Evolutionary conservation across 2,113 vertebrate species (phyloP).

Genomic region (Oncorhynchus masou): DNA sequence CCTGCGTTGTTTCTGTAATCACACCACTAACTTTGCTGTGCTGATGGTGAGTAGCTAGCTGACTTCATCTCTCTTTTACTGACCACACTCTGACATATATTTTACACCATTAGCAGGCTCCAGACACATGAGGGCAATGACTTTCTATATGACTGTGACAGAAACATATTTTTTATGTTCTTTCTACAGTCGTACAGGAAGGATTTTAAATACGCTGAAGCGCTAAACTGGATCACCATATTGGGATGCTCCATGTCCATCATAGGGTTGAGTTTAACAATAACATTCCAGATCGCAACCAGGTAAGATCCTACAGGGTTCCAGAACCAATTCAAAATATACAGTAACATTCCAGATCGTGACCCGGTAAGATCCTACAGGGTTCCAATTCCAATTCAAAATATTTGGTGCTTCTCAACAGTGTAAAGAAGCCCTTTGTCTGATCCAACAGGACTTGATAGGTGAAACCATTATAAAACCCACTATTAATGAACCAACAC

Average conservation of each 20-base stretch:
- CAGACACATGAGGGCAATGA: background rate
- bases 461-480: too few species aligned
- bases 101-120: too few species aligned
- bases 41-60: conserved; percentile 68
- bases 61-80: background rate
- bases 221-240: conserved; percentile 41
- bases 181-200: conserved; percentile 46
- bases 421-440: background rate
- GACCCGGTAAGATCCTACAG: too few species aligned
- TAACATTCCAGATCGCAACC: conserved; percentile 47
- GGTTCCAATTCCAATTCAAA: too few species aligned
- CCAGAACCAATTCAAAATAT: too few species aligned
- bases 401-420: background rate
- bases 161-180: background rate
- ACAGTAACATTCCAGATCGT: too few species aligned
- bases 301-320: too few species aligned
- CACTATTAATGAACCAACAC: too few species aligned
- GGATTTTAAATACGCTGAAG: conserved; percentile 43
- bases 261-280: conserved; percentile 49
- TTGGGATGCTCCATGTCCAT: conserved; percentile 55
- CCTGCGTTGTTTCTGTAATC: conserved; percentile 65
- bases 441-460: too few species aligned
- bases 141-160: background rate
- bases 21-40: conserved; percentile 75
- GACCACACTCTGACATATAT: background rate